Conservation (phyloP, 2,797 vertebrate genomes). For the Chrosomus eos region DNA sequence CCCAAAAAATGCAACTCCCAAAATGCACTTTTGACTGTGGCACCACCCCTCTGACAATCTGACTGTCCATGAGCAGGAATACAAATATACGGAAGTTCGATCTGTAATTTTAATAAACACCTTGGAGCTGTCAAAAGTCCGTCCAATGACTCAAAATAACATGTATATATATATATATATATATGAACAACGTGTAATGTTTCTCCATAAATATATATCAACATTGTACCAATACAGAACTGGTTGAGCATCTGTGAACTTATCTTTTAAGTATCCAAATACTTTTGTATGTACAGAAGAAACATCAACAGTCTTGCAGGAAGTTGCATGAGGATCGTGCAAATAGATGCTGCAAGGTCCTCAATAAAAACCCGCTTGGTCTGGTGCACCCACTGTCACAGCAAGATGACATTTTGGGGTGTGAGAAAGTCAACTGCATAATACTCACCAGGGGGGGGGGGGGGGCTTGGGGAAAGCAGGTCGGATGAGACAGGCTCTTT, state of each 20-base stretch:
- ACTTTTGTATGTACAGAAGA: not conserved
- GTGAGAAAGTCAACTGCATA: conserved; percentile 74
- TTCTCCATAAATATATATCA: not conserved
- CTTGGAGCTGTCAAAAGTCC: not conserved
- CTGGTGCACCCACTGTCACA: conserved; percentile 67
- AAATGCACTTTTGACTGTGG: not conserved
- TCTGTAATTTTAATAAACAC: not conserved
- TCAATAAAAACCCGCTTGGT: conserved; percentile 58
- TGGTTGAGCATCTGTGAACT: not conserved
- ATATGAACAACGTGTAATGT: no score
- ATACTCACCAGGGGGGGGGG: conserved; percentile 71
- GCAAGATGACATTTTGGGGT: conserved; percentile 76
- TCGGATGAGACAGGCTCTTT: conserved; percentile 65
- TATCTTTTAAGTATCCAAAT: not conserved
- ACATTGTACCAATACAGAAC: not conserved
- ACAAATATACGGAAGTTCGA: not conserved
- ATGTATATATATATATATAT: no score
- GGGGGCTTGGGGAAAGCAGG: conserved; percentile 71
- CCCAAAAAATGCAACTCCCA: not conserved
- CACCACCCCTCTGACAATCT: not conserved
- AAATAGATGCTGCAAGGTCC: conserved; percentile 40
- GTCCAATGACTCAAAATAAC: no score
- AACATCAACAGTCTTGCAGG: not conserved
- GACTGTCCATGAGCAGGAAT: not conserved
- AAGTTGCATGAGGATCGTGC: conserved; percentile 12